Conservation (phyloP, 2,797 vertebrate genomes). For the Girardinus metallicus region DNA sequence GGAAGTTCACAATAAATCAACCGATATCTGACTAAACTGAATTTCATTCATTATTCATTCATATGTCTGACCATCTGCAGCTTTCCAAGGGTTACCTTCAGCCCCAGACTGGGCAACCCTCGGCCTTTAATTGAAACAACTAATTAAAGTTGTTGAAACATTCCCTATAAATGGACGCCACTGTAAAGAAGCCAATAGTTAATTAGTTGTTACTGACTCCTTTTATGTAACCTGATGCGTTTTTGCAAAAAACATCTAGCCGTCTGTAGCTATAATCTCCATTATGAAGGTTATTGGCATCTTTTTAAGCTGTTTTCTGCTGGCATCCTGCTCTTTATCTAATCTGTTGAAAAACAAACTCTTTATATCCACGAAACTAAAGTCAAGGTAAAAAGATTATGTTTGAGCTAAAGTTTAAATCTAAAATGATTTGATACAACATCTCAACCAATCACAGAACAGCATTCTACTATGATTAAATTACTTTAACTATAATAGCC, state of each 20-base stretch:
- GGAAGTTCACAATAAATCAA: slow-evolving; percentile 1
- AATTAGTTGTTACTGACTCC: slow-evolving; percentile 1
- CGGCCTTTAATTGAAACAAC: background rate
- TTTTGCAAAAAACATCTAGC: background rate
- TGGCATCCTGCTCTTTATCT: background rate
- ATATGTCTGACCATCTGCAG: background rate
- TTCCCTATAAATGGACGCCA: background rate
- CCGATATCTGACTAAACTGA: background rate
- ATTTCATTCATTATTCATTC: slow-evolving; percentile 1
- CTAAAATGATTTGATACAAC: background rate
- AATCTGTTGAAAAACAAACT: background rate
- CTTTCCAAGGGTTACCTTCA: no score
- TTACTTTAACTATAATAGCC: background rate
- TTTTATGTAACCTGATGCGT: background rate
- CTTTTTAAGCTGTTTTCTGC: background rate
- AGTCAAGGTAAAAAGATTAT: background rate
- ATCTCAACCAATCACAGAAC: background rate
- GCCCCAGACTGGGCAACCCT: no score
- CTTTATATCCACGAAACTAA: background rate
- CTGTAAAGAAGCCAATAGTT: background rate
- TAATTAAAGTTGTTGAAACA: slow-evolving; percentile 4
- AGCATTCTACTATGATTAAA: background rate
- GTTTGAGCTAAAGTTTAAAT: background rate
- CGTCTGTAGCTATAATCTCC: background rate
- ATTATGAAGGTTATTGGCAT: background rate